These are phyloP conservation scores for Nibea coibor DNA, from an alignment of 2,113 vertebrate species.

Conservation along the genomic window DNA sequence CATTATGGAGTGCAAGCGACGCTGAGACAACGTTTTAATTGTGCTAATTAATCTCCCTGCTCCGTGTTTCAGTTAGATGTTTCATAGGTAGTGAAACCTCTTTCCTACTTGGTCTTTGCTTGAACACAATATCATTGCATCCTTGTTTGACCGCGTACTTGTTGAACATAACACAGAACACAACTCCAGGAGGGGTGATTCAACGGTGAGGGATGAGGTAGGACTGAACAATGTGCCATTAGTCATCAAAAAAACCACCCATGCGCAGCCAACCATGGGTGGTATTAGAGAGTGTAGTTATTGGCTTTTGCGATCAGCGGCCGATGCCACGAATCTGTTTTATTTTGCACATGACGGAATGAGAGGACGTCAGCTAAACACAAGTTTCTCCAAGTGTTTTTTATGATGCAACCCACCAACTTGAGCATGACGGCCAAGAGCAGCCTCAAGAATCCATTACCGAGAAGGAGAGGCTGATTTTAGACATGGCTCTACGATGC, in stretches of 20 bases:
- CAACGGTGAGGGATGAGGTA: constrained; percentile 25
- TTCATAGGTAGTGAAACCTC: constrained; percentile 3
- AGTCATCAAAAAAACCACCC: constrained; percentile 31
- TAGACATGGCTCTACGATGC: constrained; percentile 46
- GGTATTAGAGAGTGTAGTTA: constrained; percentile 15
- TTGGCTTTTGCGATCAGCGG: constrained; percentile 28
- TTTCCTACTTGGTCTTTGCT: neutral
- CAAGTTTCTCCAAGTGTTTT: constrained; percentile 55
- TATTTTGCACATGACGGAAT: constrained; percentile 61
- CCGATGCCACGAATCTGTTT: constrained; percentile 58
- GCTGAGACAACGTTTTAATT: constrained; percentile 8
- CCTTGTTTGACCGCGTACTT: constrained; percentile 13
- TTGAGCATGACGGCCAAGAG: constrained; percentile 67
- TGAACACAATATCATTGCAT: constrained; percentile 29
- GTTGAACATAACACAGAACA: constrained; percentile 3
- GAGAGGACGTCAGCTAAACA: constrained; percentile 43
- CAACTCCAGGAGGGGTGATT: constrained; percentile 13
- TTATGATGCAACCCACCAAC: constrained; percentile 56
- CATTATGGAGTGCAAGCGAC: constrained; percentile 28
- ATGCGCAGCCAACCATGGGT: constrained; percentile 26
- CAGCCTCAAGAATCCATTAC: constrained; percentile 71
- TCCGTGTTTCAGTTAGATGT: neutral
- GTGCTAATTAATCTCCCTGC: constrained; percentile 23
- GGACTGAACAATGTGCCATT: constrained; percentile 29
- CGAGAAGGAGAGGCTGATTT: constrained; percentile 54